Evolutionary conservation across 2,888 invertebrate genomes (phyloP).

Genomic region (Sinopyrophorus schimmeli): DNA sequence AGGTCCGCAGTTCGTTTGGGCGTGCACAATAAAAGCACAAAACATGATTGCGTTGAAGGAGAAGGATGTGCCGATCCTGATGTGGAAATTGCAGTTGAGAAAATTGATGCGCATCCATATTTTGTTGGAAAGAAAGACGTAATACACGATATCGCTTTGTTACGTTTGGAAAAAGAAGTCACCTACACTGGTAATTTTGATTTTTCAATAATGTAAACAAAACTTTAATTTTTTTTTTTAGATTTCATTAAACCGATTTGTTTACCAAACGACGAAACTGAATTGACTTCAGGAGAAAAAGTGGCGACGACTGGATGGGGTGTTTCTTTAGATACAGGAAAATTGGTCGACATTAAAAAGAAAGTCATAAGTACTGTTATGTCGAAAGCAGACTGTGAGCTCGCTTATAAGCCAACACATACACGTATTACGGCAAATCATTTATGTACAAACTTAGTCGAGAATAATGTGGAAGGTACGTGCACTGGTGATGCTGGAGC

Average conservation of each 20-base stretch:
- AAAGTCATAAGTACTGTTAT: conserved; percentile 1
- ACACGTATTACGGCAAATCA: background rate
- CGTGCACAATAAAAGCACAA: background rate
- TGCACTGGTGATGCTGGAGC: conserved; percentile 7
- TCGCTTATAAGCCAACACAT: background rate
- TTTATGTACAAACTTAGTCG: background rate
- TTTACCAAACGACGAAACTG: background rate
- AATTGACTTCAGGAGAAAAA: background rate
- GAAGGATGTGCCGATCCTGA: background rate
- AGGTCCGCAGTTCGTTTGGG: background rate
- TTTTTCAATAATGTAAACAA: background rate
- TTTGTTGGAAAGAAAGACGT: too few relatives aligned
- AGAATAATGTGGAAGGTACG: background rate
- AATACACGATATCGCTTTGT: background rate
- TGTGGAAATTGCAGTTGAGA: background rate
- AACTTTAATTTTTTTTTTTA: background rate
- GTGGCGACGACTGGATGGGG: conserved; percentile 6
- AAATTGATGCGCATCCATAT: background rate
- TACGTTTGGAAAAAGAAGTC: background rate
- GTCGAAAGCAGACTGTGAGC: background rate
- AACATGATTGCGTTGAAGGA: background rate
- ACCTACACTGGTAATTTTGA: background rate
- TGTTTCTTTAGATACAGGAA: background rate
- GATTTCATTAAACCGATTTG: conserved; percentile 14
- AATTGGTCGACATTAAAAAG: conserved; percentile 3